Evolutionary conservation across 2,113 vertebrate genomes (phyloP).

Genomic region (Polypterus bichir): DNA sequence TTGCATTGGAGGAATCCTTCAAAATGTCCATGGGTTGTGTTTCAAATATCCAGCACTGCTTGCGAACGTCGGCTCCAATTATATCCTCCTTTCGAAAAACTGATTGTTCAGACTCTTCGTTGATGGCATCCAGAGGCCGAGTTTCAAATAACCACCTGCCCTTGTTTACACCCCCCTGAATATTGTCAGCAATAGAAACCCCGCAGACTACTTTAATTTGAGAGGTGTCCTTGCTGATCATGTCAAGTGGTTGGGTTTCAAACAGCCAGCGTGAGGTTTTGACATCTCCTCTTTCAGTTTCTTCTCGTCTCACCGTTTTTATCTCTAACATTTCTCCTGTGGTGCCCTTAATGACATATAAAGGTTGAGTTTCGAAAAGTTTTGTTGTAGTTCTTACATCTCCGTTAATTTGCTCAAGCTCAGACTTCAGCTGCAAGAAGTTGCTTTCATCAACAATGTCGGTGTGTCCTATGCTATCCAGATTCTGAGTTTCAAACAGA

Average conservation of each 20-base stretch:
- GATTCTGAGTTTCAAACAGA: constrained; percentile 65
- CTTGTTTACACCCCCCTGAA: constrained; percentile 47
- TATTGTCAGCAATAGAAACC: constrained; percentile 65
- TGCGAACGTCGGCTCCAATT: constrained; percentile 61
- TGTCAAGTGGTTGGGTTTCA: constrained; percentile 63
- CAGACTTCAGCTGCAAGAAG: constrained; percentile 59
- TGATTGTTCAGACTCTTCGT: constrained; percentile 49
- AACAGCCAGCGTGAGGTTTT: constrained; percentile 68
- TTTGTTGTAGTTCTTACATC: constrained; percentile 61
- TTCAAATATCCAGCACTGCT: constrained; percentile 80
- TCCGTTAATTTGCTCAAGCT: constrained; percentile 65
- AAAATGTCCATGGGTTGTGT: constrained; percentile 71
- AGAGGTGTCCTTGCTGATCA: constrained; percentile 45
- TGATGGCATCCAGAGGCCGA: constrained; percentile 60
- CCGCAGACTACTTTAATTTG: constrained; percentile 59
- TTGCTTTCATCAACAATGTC: constrained; percentile 62
- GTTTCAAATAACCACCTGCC: constrained; percentile 76
- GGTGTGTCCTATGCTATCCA: constrained; percentile 58
- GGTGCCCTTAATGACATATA: constrained; percentile 65
- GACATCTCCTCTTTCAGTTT: constrained; percentile 58
- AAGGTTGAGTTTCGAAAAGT: constrained; percentile 67
- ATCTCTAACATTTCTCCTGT: constrained; percentile 66
- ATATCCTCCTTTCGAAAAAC: constrained; percentile 51
- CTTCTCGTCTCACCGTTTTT: constrained; percentile 63
- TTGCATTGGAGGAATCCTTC: constrained; percentile 56